Conservation (phyloP, 2,888 invertebrate species). For the Homarus gammarus region DNA sequence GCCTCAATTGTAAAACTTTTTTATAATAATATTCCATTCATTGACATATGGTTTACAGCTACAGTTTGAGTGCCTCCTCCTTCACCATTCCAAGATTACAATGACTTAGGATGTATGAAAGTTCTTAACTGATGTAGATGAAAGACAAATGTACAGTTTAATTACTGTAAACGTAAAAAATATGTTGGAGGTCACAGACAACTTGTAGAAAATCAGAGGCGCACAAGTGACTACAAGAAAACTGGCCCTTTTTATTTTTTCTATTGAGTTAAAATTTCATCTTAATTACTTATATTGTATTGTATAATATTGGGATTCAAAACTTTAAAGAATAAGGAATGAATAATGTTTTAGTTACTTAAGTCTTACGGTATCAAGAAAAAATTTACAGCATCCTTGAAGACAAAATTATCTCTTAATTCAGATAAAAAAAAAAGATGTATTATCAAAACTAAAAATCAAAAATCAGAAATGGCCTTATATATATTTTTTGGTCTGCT, state of each 20-base stretch:
- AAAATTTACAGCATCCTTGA: too few relatives aligned
- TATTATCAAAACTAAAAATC: background rate
- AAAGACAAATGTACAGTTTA: background rate
- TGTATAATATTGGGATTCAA: too few relatives aligned
- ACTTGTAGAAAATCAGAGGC: background rate
- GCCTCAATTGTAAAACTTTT: too few relatives aligned
- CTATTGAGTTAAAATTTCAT: background rate
- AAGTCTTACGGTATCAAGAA: background rate
- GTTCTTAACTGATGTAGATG: background rate
- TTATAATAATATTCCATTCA: background rate
- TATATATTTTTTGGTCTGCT: constrained; percentile 14
- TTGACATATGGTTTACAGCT: background rate
- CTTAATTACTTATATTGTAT: background rate
- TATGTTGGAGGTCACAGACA: background rate
- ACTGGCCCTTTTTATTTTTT: background rate
- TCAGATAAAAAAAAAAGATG: too few relatives aligned
- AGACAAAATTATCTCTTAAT: too few relatives aligned
- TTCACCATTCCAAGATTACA: background rate
- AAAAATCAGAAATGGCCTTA: background rate
- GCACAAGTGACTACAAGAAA: background rate
- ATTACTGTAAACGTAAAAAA: background rate
- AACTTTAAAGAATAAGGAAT: background rate
- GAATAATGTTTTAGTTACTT: background rate
- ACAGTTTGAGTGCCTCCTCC: background rate
- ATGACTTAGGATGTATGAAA: background rate